These are phyloP conservation scores for Sarcophaga peregrina DNA, from an alignment of 1,140 invertebrate genomes.

Conservation along the genomic window DNA sequence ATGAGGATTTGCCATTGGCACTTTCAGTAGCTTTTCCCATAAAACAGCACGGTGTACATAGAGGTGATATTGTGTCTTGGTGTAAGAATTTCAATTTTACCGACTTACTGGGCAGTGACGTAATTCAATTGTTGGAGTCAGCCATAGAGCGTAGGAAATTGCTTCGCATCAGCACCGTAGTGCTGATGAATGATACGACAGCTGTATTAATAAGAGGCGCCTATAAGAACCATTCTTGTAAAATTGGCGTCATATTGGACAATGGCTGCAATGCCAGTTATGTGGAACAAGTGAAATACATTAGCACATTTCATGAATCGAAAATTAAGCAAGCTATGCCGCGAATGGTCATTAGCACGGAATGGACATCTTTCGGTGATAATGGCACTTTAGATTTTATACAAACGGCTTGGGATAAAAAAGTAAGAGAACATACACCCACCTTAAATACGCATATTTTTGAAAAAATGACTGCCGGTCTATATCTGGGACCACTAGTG, in stretches of 20 bases:
- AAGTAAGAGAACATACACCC: conserved; percentile 86
- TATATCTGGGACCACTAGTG: conserved; percentile 86
- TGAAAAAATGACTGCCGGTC: conserved; percentile 92
- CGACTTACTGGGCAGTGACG: conserved; percentile 75
- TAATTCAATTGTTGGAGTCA: conserved; percentile 82
- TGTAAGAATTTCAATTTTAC: conserved; percentile 68
- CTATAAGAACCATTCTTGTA: conserved; percentile 37
- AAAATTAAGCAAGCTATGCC: conserved; percentile 74
- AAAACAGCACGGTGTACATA: conserved; percentile 86
- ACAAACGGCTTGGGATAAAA: conserved; percentile 83
- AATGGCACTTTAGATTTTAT: conserved; percentile 85
- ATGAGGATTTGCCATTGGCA: conserved; percentile 76
- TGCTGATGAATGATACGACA: conserved; percentile 96
- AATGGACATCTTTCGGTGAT: conserved; percentile 96
- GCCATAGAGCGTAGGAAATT: conserved; percentile 73
- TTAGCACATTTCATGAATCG: conserved; percentile 55
- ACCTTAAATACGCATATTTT: conserved; percentile 81
- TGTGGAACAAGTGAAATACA: conserved; percentile 76
- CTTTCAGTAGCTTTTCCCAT: conserved; percentile 99
- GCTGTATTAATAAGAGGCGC: conserved; percentile 79
- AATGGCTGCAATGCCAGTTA: conserved; percentile 94
- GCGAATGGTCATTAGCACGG: conserved; percentile 87
- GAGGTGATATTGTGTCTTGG: conserved; percentile 89
- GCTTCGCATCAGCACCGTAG: conserved; percentile 80
- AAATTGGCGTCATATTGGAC: conserved; percentile 72